phyloP scores from a whole-genome alignment of 1,140 invertebrate species.

The Maconellicoccus hirsutus region DNA sequence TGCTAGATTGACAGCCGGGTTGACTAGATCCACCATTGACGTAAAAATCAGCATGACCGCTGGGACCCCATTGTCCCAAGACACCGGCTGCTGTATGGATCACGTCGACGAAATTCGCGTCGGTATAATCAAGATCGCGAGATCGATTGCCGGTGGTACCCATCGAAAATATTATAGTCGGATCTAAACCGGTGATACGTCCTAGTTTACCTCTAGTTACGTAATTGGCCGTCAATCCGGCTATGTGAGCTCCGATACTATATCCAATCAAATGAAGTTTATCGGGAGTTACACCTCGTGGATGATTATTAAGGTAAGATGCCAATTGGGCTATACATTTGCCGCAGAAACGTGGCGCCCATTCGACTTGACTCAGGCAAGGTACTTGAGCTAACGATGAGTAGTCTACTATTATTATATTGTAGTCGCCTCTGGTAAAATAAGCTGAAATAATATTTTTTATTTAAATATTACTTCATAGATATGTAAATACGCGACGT shows the following conservation, averaged over 20 bases:
- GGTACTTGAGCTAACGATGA: slow-evolving; percentile 65
- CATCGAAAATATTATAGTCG: slow-evolving; percentile 66
- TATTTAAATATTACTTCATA: too few relatives aligned
- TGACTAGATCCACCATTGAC: slow-evolving; percentile 79
- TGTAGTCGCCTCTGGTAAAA: slow-evolving; percentile 65
- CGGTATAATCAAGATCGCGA: slow-evolving; percentile 66
- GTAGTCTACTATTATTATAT: slow-evolving; percentile 79
- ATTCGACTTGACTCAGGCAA: slow-evolving; percentile 66
- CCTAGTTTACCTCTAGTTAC: slow-evolving; percentile 49
- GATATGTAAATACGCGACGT: too few relatives aligned
- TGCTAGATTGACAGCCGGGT: slow-evolving; percentile 67
- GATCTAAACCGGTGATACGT: slow-evolving; percentile 69
- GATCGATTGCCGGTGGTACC: slow-evolving; percentile 52
- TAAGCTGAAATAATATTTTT: slow-evolving; percentile 48
- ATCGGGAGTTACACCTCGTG: slow-evolving; percentile 55
- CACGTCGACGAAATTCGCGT: slow-evolving; percentile 78
- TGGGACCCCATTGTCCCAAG: slow-evolving; percentile 70
- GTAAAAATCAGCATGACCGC: slow-evolving; percentile 80
- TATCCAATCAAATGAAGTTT: slow-evolving; percentile 69
- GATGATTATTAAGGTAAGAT: slow-evolving; percentile 62
- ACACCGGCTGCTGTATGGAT: slow-evolving; percentile 79
- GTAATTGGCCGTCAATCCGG: slow-evolving; percentile 66
- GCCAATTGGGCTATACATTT: slow-evolving; percentile 69
- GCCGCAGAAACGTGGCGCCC: slow-evolving; percentile 67
- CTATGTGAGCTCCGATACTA: slow-evolving; percentile 73